Evolutionary conservation across 2,113 vertebrate species (phyloP).

Genomic region (Tragulus kanchil): DNA sequence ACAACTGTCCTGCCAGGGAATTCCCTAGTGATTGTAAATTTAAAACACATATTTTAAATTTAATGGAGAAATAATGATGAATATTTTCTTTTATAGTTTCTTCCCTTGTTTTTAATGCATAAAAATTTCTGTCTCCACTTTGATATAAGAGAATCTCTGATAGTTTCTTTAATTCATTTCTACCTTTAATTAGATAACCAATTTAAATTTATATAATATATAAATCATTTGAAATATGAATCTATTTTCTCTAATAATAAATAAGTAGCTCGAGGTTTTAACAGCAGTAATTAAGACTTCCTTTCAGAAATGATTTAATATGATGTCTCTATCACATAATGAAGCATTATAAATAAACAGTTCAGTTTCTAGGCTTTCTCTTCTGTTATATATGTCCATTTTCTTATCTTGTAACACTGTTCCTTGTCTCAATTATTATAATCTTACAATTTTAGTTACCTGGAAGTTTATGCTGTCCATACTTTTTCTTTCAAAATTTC

Average conservation of each 20-base stretch:
- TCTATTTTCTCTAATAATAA: constrained; percentile 2
- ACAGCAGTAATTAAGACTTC: background rate
- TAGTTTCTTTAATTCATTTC: constrained; percentile 27
- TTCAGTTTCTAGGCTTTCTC: background rate
- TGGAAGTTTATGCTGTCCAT: background rate
- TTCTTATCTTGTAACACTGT: background rate
- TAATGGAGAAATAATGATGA: background rate
- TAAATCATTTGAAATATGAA: background rate
- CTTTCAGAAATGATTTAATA: background rate
- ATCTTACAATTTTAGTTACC: background rate
- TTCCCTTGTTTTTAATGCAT: constrained; percentile 26
- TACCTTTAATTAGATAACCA: background rate
- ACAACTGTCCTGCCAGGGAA: background rate
- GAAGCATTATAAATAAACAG: background rate
- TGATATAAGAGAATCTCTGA: background rate
- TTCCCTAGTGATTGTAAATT: background rate
- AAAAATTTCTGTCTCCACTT: constrained; percentile 15
- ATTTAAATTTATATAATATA: background rate
- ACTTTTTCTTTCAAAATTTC: constrained; percentile 42
- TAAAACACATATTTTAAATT: constrained; percentile 13
- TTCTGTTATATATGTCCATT: background rate
- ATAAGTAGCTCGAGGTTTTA: background rate
- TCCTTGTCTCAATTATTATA: background rate
- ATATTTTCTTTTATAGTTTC: background rate
- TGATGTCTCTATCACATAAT: background rate